A percentile compares a stretch with the other conserved stretches of the same genome.
These are phyloP conservation scores for Corythornis vintsioides DNA, from an alignment of 2,113 vertebrate species.

Conservation along the genomic window DNA sequence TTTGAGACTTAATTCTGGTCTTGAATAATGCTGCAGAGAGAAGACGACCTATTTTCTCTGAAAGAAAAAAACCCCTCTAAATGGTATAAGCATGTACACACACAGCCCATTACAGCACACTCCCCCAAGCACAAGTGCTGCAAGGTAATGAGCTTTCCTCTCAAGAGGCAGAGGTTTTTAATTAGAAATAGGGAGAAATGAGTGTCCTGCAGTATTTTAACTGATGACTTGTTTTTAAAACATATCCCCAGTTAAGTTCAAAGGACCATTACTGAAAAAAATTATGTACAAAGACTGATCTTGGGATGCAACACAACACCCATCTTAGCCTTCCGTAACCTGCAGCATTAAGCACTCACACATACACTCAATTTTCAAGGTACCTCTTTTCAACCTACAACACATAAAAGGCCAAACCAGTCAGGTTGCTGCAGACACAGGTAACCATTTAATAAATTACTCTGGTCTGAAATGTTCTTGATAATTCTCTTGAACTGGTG, in stretches of 20 bases:
- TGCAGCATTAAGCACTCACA: not conserved
- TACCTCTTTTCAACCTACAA: not conserved
- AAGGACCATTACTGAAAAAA: not conserved
- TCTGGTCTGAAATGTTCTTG: not conserved
- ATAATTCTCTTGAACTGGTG: not conserved
- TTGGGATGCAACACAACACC: not conserved
- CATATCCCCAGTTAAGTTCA: not conserved
- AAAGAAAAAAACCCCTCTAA: not conserved
- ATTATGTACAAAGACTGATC: not conserved
- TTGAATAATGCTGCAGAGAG: slow-evolving; percentile 11
- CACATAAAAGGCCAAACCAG: not conserved
- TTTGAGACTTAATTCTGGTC: slow-evolving; percentile 1
- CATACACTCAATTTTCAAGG: not conserved
- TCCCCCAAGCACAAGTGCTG: not conserved
- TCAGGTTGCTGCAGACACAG: not conserved
- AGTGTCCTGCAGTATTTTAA: not conserved
- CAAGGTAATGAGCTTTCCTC: not conserved
- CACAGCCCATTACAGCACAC: not conserved
- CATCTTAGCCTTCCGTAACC: not conserved
- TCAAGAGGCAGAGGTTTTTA: not conserved
- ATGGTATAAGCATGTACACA: not conserved
- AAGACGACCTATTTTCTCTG: slow-evolving; percentile 45
- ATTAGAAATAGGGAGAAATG: not conserved
- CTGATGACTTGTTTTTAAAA: not conserved
- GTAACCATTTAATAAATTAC: not conserved